Evolutionary conservation across 2,797 vertebrate genomes (phyloP).

Genomic region (Paramormyrops hopkinsi): DNA sequence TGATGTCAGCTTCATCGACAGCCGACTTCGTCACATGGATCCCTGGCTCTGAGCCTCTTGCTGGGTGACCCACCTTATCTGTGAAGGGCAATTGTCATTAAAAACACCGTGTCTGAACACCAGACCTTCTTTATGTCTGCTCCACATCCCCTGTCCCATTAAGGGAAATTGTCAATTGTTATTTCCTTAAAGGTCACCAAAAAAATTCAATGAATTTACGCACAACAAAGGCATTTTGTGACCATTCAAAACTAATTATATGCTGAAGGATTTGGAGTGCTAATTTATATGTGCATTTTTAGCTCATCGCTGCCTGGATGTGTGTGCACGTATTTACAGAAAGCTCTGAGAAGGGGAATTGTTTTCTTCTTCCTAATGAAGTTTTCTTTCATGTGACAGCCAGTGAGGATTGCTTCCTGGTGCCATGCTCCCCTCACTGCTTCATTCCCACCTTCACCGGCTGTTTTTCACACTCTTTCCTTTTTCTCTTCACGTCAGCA

Average conservation of each 20-base stretch:
- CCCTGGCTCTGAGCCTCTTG: background rate
- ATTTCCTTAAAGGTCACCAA: constrained; percentile 9
- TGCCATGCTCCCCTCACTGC: background rate
- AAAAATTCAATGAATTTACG: background rate
- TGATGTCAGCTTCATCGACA: background rate
- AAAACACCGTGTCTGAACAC: background rate
- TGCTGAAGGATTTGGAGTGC: constrained; percentile 17
- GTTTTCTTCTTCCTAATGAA: constrained; percentile 16
- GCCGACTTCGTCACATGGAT: background rate
- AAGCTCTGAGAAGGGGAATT: constrained; percentile 14
- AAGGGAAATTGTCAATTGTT: constrained; percentile 6
- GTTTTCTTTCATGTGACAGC: constrained; percentile 15
- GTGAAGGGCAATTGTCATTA: background rate
- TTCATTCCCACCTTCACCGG: background rate
- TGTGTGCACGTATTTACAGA: background rate
- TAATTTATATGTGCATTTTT: constrained; percentile 16
- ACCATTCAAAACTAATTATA: constrained; percentile 9
- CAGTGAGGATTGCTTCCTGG: background rate
- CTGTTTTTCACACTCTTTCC: background rate
- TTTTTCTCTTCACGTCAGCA: background rate
- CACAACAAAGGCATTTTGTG: background rate
- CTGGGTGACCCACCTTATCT: background rate
- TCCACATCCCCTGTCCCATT: background rate
- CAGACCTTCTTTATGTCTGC: background rate
- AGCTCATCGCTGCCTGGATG: background rate